Conservation (phyloP, 2,888 invertebrate genomes). For the Conistra vaccinii region DNA sequence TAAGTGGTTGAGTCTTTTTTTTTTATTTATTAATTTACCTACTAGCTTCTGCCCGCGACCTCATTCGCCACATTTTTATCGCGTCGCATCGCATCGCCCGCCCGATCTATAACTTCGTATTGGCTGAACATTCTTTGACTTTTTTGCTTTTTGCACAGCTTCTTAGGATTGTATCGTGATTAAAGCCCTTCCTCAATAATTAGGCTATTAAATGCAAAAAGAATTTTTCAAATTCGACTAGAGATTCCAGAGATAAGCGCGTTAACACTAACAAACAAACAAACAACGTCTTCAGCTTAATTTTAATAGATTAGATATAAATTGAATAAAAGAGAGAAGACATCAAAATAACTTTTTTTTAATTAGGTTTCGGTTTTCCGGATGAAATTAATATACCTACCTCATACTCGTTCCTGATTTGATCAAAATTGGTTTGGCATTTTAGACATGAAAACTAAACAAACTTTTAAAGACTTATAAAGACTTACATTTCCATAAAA, state of each 20-base stretch:
- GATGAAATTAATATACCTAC: no score
- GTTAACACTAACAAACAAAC: neutral
- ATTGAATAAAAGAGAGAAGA: neutral
- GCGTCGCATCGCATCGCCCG: neutral
- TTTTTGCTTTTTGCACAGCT: neutral
- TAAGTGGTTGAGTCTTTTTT: slow-evolving; percentile 18
- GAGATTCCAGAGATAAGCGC: neutral
- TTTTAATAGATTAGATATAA: neutral
- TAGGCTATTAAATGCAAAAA: neutral
- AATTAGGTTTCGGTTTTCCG: neutral
- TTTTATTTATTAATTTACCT: no score
- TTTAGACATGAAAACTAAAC: neutral
- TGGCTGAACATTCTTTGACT: neutral
- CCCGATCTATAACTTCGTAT: neutral
- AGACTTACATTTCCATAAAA: slow-evolving; percentile 5
- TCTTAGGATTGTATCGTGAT: neutral
- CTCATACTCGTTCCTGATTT: neutral
- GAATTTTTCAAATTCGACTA: neutral
- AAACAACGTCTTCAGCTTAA: neutral
- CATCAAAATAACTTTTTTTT: neutral
- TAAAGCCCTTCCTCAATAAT: neutral
- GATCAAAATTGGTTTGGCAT: neutral
- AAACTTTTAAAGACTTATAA: neutral
- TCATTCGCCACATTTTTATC: no score
- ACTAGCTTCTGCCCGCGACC: neutral